phyloP scores from a whole-genome alignment of 2,113 vertebrate species.

The Todiramphus chloris region DNA sequence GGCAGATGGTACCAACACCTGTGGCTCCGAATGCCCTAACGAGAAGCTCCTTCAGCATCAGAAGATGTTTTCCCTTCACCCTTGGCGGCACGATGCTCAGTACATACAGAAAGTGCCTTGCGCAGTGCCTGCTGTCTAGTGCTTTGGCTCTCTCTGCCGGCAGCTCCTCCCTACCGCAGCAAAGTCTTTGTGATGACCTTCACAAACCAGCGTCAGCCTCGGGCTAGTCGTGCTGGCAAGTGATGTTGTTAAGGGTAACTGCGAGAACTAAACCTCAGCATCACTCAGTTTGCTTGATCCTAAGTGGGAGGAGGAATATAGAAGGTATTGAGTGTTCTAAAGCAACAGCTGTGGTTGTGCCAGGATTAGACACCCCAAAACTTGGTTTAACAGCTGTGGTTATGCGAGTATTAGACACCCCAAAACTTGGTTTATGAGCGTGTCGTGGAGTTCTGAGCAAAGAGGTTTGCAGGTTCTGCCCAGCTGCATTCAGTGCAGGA shows the following conservation, averaged over 20 bases:
- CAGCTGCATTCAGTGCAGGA: neutral
- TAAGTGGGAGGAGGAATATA: fast-evolving
- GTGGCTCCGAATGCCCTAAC: neutral
- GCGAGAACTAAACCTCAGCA: fast-evolving
- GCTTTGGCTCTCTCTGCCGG: constrained; percentile 50
- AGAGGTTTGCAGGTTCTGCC: neutral
- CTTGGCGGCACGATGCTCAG: fast-evolving
- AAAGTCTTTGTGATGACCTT: neutral
- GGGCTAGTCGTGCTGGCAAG: fast-evolving
- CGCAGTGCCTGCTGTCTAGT: fast-evolving
- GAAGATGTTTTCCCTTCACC: neutral
- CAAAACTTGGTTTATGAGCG: fast-evolving
- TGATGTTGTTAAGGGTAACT: fast-evolving
- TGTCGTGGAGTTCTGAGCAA: fast-evolving
- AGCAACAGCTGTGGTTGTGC: neutral
- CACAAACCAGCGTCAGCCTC: fast-evolving
- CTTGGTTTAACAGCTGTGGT: neutral
- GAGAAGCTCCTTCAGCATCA: neutral
- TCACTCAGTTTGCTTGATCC: fast-evolving
- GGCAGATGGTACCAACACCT: neutral
- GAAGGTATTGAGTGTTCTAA: neutral
- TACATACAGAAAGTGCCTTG: fast-evolving
- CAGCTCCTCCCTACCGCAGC: neutral
- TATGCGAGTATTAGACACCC: neutral
- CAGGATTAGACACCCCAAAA: neutral